A percentile compares a stretch with the other conserved stretches of the same genome.
Conservation (phyloP, 2,797 vertebrate species). For the Aphelocoma californica region DNA sequence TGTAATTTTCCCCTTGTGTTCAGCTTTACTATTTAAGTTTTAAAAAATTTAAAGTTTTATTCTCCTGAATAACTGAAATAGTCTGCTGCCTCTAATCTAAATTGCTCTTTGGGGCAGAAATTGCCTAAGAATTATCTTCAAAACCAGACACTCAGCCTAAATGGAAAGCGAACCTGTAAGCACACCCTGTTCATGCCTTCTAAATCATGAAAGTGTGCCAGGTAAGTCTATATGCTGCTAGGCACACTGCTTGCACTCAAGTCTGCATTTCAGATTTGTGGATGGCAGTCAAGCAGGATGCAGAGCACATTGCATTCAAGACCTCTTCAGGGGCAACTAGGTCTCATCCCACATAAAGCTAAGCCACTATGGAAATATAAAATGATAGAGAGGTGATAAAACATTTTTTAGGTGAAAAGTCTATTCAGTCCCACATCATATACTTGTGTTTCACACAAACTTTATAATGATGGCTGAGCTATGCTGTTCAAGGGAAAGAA, state of each 20-base stretch:
- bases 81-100: neutral
- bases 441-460: neutral
- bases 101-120: neutral
- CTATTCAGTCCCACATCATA: neutral
- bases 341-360: neutral
- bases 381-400: neutral
- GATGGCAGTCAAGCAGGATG: neutral
- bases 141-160: neutral
- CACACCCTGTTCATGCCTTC: neutral
- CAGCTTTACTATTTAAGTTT: neutral
- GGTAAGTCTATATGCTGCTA: neutral
- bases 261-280: neutral
- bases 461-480: neutral
- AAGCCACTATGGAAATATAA: neutral
- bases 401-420: neutral
- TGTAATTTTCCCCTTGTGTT: neutral
- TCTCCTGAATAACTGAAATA: neutral
- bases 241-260: neutral
- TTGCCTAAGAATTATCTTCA: neutral
- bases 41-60: neutral
- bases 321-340: neutral
- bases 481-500: neutral
- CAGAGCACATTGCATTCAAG: neutral
- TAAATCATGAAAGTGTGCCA: neutral
- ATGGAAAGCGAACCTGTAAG: neutral